Percentiles rank a stretch among this genome's conserved stretches.
These are phyloP conservation scores for Melanchra persicariae DNA, from an alignment of 2,888 invertebrate genomes.

Conservation along the genomic window DNA sequence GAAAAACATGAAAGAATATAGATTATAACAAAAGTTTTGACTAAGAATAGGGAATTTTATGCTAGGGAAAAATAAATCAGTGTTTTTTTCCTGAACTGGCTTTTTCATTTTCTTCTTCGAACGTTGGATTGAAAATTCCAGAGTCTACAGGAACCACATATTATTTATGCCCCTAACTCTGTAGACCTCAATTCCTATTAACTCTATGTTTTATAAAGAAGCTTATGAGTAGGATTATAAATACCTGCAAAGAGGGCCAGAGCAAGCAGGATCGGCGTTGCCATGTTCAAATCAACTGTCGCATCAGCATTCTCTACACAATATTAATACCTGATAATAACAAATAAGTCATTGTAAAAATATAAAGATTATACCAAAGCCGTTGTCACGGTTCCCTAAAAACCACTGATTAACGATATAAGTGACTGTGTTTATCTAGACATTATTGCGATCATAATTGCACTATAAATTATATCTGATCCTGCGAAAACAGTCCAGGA, in stretches of 20 bases:
- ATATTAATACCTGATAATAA: constrained; percentile 17
- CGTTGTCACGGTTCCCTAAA: not conserved
- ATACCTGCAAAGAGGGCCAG: constrained; percentile 52
- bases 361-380: constrained; percentile 43
- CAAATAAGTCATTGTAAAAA: constrained; percentile 27
- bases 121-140: too few relatives aligned
- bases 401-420: constrained; percentile 37
- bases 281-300: constrained; percentile 43
- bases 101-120: too few relatives aligned
- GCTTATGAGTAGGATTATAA: constrained; percentile 5
- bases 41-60: too few relatives aligned
- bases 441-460: constrained; percentile 20
- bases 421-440: constrained; percentile 2
- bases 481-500: not conserved
- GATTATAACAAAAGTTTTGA: not conserved
- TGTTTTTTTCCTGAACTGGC: too few relatives aligned
- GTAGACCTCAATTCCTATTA: not conserved
- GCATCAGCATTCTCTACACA: not conserved
- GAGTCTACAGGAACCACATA: too few relatives aligned
- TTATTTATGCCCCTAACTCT: too few relatives aligned
- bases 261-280: constrained; percentile 26
- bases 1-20: not conserved
- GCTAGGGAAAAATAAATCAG: too few relatives aligned
- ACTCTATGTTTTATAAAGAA: too few relatives aligned
- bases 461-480: not conserved